Evolutionary conservation across 2,888 invertebrate genomes (phyloP), one percentile per base, ranked within the genome.

Genomic region (Allygus modestus): DNA sequence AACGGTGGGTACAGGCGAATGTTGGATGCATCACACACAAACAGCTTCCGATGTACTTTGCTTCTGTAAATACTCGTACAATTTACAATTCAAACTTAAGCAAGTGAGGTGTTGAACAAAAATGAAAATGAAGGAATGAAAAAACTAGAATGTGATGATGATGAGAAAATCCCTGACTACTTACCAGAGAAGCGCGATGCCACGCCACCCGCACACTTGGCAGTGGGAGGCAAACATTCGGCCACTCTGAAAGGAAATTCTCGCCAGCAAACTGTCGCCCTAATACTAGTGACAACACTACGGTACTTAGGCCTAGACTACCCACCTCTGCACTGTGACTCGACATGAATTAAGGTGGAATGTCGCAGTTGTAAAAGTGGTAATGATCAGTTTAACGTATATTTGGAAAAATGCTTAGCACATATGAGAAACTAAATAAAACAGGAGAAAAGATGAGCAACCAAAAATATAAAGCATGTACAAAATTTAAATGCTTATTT

Each of bases 191-290:
- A 54, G 51, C 23, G 51, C 28, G 54, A 46, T 31, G 69, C 23
- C 20, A n/a, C 69, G 37, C 23, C 69, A 43, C 46, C 82, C 33
- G n/a, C 43, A 69, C 46, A 26, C 37, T 37, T 69, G 69, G 69
- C 65, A 65, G 65, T 33, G 58, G 61, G 33, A 41, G 82, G 41
- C 61, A 28, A 61, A 82, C 82, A 43, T 33, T 71, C 71, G 31
- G 71, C 82, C 46, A 46, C 73, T 82, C 82, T 82, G 82, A 82
- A 82, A 82, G 43, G 65, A 73, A 33, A 82, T 43, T 82, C 71
- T 82, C 71, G 82, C 82, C 71, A 82, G 69, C 69, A 82, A 69
- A 81, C 61, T 20, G 65, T 65, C 81, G 23, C 81, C 61, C 51
- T 79, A 41, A 46, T 51, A 54, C 9, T 51, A 1, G 23, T 23